These are phyloP conservation scores for Notarius lentiginosus DNA, from an alignment of 2,113 vertebrate genomes.

Conservation along the genomic window DNA sequence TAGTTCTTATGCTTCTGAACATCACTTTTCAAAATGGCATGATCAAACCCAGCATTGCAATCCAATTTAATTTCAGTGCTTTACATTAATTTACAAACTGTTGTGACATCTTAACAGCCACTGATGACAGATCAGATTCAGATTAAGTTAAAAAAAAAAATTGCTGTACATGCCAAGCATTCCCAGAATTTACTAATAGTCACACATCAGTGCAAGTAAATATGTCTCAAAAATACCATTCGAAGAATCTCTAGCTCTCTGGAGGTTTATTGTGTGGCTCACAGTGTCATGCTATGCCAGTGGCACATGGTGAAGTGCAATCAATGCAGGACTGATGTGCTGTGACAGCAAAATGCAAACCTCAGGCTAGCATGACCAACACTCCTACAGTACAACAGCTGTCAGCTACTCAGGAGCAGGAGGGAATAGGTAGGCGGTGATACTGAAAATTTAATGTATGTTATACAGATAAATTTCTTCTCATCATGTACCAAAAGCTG, in stretches of 20 bases:
- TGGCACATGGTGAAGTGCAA: slow-evolving; percentile 53
- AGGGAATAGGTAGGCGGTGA: slow-evolving; percentile 39
- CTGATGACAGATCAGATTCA: neutral
- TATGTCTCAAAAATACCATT: neutral
- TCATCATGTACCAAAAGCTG: slow-evolving; percentile 24
- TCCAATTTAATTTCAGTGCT: slow-evolving; percentile 8
- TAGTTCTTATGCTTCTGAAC: neutral
- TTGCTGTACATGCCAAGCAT: neutral
- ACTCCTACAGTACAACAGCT: slow-evolving; percentile 61
- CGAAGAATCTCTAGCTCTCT: slow-evolving; percentile 1
- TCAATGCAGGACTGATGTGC: slow-evolving; percentile 68
- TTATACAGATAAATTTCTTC: slow-evolving; percentile 32
- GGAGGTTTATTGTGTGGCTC: slow-evolving; percentile 25
- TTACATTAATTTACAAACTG: slow-evolving; percentile 30
- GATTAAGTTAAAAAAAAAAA: neutral
- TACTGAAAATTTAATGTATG: slow-evolving; percentile 44
- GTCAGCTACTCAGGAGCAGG: slow-evolving; percentile 56
- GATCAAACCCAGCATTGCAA: neutral
- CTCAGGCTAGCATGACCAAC: slow-evolving; percentile 71
- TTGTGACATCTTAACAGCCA: neutral
- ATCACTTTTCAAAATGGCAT: neutral
- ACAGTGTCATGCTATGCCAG: slow-evolving; percentile 52
- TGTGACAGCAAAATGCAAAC: slow-evolving; percentile 73
- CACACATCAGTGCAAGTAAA: neutral
- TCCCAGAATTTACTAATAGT: neutral